These are phyloP conservation scores for Phoenicopterus ruber DNA, from an alignment of 2,113 vertebrate genomes.

Conservation along the genomic window DNA sequence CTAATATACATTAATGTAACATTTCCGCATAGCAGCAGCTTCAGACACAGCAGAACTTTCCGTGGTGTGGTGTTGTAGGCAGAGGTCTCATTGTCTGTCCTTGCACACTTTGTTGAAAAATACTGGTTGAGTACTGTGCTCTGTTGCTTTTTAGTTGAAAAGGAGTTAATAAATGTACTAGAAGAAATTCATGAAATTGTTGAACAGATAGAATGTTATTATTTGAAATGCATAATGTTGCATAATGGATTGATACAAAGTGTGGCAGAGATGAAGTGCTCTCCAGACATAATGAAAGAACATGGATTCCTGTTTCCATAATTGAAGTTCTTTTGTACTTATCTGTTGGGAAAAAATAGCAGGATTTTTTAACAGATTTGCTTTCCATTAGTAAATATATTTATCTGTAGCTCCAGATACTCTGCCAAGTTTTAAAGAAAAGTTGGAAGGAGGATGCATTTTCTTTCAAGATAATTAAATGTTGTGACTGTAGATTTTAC, in stretches of 20 bases:
- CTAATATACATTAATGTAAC: background rate
- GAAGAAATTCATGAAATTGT: background rate
- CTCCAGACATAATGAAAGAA: background rate
- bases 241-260: background rate
- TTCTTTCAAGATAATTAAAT: constrained; percentile 33
- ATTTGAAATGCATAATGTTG: background rate
- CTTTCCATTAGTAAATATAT: constrained; percentile 37
- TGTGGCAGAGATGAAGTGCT: background rate
- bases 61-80: background rate
- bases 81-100: background rate
- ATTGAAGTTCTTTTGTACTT: constrained; percentile 20
- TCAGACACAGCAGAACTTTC: background rate
- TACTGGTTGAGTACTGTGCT: background rate
- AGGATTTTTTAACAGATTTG: constrained; percentile 1
- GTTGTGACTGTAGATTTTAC: constrained; percentile 28
- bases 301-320: background rate
- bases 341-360: background rate
- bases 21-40: background rate
- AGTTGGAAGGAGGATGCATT: background rate
- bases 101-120: background rate
- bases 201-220: background rate
- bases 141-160: background rate
- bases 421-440: background rate
- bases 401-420: background rate
- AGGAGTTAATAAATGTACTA: constrained; percentile 11